A percentile compares a stretch with the other conserved stretches of the same genome.
Evolutionary conservation across 23 tunicate species (phyloP).

Genomic region (Aplidium turbinatum): DNA sequence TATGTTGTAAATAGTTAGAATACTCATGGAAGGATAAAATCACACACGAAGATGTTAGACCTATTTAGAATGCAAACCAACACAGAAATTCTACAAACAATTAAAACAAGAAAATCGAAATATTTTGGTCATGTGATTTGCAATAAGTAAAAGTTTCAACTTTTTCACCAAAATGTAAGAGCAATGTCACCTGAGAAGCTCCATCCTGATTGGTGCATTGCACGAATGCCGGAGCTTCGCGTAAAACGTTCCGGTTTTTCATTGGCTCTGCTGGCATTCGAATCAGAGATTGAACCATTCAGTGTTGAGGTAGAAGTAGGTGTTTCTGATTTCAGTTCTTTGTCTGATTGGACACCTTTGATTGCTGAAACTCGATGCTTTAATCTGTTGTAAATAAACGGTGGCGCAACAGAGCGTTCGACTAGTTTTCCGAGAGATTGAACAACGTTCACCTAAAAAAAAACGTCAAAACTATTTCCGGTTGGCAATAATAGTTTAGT

Average conservation of each 20-base stretch:
- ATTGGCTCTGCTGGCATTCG: not conserved
- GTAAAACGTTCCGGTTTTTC: conserved; percentile 60
- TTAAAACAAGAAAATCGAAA: too few relatives aligned
- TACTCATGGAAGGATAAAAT: too few relatives aligned
- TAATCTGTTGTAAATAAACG: conserved; percentile 42
- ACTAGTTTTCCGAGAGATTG: conserved; percentile 50
- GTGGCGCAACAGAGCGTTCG: conserved; percentile 22
- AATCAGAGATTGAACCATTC: not conserved
- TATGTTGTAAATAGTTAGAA: too few relatives aligned
- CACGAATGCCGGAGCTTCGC: conserved; percentile 58
- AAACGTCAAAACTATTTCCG: not conserved
- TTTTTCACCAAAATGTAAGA: too few relatives aligned
- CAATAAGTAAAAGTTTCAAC: not conserved
- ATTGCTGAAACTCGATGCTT: not conserved
- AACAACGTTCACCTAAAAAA: conserved; percentile 46
- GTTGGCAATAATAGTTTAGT: not conserved
- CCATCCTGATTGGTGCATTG: conserved; percentile 85
- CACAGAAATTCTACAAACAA: too few relatives aligned
- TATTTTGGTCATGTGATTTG: not conserved
- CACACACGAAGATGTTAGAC: too few relatives aligned
- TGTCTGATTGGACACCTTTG: conserved; percentile 6
- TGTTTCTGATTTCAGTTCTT: conserved; percentile 4
- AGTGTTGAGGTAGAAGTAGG: not conserved
- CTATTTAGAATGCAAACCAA: too few relatives aligned
- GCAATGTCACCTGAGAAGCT: conserved; percentile 80